Conservation (phyloP, 2,797 vertebrate genomes). For the Ctenosaura bakeri region DNA sequence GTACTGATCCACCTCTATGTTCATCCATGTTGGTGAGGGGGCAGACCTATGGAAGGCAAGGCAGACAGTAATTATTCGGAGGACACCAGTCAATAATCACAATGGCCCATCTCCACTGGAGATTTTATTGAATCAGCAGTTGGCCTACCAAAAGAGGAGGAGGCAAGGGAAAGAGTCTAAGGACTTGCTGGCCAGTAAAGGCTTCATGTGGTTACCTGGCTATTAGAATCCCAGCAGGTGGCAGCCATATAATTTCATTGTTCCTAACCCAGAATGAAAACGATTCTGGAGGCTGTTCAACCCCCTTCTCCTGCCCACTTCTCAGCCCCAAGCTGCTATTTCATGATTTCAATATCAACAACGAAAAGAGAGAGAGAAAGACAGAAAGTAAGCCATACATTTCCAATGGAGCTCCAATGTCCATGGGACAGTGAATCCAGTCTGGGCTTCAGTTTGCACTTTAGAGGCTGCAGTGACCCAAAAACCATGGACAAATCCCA, state of each 20-base stretch:
- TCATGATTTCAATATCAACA: not conserved
- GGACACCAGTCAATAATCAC: conserved; percentile 26
- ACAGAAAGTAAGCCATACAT: no score
- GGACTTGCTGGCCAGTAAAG: conserved; percentile 27
- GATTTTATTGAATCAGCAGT: conserved; percentile 38
- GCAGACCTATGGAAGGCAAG: not conserved
- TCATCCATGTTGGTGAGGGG: no score
- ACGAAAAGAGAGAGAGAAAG: not conserved
- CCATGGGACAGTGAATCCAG: not conserved
- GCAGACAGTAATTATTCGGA: conserved; percentile 42
- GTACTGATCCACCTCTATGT: not conserved
- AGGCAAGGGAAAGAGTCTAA: not conserved
- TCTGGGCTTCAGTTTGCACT: not conserved
- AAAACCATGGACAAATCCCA: no score
- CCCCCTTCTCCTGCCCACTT: not conserved
- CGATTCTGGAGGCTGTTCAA: not conserved
- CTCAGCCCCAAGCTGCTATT: conserved; percentile 28
- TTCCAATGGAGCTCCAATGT: not conserved
- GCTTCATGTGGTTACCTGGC: conserved; percentile 41
- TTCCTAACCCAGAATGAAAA: conserved; percentile 36
- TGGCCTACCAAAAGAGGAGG: conserved; percentile 15
- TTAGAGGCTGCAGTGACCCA: not conserved
- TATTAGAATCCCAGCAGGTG: conserved; percentile 56
- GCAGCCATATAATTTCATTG: conserved; percentile 43
- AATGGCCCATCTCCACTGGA: conserved; percentile 49